Conservation (phyloP, 2,797 vertebrate genomes). For the Gymnoscopelus microlampas region DNA sequence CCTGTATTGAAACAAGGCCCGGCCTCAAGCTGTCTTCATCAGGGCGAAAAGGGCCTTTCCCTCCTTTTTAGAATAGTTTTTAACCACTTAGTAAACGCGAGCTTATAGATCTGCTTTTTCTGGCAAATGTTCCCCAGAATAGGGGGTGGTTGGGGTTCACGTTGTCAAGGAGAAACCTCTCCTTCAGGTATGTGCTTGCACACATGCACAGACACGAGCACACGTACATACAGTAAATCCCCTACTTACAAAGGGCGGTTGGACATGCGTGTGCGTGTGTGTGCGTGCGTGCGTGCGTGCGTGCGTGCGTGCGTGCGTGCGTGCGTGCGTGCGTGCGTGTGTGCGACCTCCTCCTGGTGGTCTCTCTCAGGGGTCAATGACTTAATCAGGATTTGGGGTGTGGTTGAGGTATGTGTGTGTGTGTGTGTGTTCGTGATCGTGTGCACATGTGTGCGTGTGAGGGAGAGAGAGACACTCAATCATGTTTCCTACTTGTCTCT, state of each 20-base stretch:
- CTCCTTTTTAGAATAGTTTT: too few species aligned
- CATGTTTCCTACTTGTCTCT: constrained; percentile 42
- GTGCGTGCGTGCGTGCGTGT: neutral
- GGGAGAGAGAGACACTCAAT: neutral
- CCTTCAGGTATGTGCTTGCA: too few species aligned
- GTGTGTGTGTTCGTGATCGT: constrained; percentile 3
- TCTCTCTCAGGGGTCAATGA: constrained; percentile 53
- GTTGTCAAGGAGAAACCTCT: too few species aligned
- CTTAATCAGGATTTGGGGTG: constrained; percentile 45
- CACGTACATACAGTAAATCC: neutral
- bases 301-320: neutral
- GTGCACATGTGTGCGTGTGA: constrained; percentile 4
- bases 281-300: constrained; percentile 4
- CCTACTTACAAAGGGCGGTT: neutral
- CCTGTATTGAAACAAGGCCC: too few species aligned
- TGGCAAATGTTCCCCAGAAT: too few species aligned
- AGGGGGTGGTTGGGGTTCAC: too few species aligned
- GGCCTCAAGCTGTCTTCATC: too few species aligned
- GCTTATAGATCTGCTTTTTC: too few species aligned
- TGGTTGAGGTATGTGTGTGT: constrained; percentile 6
- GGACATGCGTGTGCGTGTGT: constrained; percentile 2
- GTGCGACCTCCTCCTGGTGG: constrained; percentile 38
- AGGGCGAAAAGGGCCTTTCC: too few species aligned
- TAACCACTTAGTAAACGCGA: too few species aligned
- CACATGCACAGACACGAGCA: neutral